These are phyloP conservation scores for Megalopta genalis DNA, from an alignment of 1,140 invertebrate species.

Conservation along the genomic window DNA sequence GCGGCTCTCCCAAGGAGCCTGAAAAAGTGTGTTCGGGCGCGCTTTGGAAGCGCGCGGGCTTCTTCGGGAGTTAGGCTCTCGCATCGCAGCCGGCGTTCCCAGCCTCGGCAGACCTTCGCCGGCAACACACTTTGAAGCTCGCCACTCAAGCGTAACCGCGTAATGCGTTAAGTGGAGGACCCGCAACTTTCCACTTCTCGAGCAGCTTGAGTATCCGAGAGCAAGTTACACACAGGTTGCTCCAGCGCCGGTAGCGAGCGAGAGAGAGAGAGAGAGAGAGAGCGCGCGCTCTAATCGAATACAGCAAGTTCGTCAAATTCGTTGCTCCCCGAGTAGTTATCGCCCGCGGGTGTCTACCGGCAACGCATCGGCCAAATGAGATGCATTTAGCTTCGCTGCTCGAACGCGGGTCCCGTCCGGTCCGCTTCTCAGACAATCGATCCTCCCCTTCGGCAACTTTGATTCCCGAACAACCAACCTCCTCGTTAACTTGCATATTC, in stretches of 20 bases:
- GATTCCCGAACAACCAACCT: not conserved
- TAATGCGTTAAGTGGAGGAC: slow-evolving; percentile 58
- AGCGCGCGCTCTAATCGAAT: slow-evolving; percentile 53
- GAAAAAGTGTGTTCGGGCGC: no score
- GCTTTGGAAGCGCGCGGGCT: no score
- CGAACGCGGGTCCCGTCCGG: not conserved
- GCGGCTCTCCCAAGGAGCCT: no score
- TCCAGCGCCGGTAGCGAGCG: no score
- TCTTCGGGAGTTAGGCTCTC: not conserved
- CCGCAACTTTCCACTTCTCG: slow-evolving; percentile 59
- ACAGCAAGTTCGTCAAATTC: slow-evolving; percentile 61
- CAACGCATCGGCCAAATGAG: slow-evolving; percentile 21
- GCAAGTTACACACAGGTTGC: slow-evolving; percentile 45
- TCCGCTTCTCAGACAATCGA: not conserved
- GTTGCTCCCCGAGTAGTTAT: slow-evolving; percentile 49
- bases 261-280: no score
- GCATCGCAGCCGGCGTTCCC: not conserved
- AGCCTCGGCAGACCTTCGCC: slow-evolving; percentile 40
- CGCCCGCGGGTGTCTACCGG: slow-evolving; percentile 4
- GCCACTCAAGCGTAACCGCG: slow-evolving; percentile 42
- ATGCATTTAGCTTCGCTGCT: slow-evolving; percentile 18
- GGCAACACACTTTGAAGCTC: slow-evolving; percentile 45
- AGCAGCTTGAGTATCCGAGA: slow-evolving; percentile 54
- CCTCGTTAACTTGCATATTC: not conserved
- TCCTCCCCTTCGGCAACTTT: not conserved